phyloP scores from a whole-genome alignment of 53 echinoderm and acorn worm species.

The Crossaster papposus region DNA sequence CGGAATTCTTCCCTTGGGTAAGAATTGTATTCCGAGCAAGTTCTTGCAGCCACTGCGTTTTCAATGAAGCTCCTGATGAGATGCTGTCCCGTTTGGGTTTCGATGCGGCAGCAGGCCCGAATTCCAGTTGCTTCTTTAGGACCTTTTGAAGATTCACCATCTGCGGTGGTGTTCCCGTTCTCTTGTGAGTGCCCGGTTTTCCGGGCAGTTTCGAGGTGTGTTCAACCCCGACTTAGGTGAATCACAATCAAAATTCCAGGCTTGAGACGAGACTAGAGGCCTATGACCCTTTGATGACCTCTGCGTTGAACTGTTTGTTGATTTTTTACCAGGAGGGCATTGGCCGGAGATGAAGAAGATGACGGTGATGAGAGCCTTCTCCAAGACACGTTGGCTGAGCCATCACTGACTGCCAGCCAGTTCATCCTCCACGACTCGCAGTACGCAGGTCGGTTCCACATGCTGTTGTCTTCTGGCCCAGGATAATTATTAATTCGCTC shows the following conservation, averaged over 20 bases:
- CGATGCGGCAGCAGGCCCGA: not conserved
- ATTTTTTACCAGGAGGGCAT: slow-evolving; percentile 11
- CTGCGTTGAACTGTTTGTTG: not conserved
- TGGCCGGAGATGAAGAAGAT: slow-evolving; percentile 33
- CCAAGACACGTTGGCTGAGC: slow-evolving; percentile 47
- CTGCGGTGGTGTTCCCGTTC: not conserved
- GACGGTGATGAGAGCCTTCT: slow-evolving; percentile 25
- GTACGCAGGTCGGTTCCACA: not conserved
- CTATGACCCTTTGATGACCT: not conserved
- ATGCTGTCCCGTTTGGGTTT: not conserved
- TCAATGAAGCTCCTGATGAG: not conserved
- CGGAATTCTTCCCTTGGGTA: not conserved
- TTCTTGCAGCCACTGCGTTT: not conserved
- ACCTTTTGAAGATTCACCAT: not conserved
- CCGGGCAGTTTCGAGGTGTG: no score
- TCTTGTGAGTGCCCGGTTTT: not conserved
- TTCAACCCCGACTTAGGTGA: no score
- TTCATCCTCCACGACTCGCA: slow-evolving; percentile 46
- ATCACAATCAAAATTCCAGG: no score
- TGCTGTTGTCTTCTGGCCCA: not conserved
- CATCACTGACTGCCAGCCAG: slow-evolving; percentile 46
- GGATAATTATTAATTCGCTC: no score
- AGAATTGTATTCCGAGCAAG: not conserved
- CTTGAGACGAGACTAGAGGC: no score
- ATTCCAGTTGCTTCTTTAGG: not conserved